Evolutionary conservation across 2,113 vertebrate species (phyloP).

Genomic region (Crocuta crocuta): DNA sequence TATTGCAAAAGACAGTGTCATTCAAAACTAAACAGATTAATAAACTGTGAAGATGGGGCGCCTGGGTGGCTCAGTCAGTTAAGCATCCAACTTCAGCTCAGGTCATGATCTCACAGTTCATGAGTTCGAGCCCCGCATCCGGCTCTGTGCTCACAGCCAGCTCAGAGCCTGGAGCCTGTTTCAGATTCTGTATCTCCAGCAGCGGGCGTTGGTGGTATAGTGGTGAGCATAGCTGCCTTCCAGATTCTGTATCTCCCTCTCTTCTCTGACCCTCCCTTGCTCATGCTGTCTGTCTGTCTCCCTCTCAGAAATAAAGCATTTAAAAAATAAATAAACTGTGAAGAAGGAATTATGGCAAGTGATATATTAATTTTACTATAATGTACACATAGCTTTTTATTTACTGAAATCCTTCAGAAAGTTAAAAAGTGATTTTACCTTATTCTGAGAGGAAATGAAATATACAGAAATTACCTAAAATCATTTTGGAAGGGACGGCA

Average conservation of each 20-base stretch:
- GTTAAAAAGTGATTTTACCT: conserved; percentile 42
- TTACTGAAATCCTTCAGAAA: conserved; percentile 42
- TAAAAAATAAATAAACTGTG: neutral
- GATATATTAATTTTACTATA: conserved; percentile 14
- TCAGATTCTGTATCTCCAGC: no score
- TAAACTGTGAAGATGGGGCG: conserved; percentile 30
- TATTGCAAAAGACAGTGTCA: neutral
- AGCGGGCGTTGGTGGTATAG: conserved; percentile 87
- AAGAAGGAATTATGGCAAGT: conserved; percentile 1
- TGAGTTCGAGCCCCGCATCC: no score
- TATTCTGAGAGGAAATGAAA: conserved; percentile 51
- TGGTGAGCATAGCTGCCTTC: conserved; percentile 91
- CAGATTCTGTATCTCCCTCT: neutral
- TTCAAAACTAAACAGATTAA: neutral
- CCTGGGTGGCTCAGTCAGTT: no score
- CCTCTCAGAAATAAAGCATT: no score
- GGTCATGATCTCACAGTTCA: no score
- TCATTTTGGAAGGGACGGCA: conserved; percentile 31
- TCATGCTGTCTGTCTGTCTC: no score
- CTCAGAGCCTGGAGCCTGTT: no score
- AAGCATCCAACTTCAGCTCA: no score
- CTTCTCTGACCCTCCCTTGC: no score
- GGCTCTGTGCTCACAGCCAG: no score
- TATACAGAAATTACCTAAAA: conserved; percentile 27
- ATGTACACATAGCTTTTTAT: neutral